Base-by-base conservation (phyloP, 1,140 invertebrate species). In the Drosophila takahashii region DNA sequence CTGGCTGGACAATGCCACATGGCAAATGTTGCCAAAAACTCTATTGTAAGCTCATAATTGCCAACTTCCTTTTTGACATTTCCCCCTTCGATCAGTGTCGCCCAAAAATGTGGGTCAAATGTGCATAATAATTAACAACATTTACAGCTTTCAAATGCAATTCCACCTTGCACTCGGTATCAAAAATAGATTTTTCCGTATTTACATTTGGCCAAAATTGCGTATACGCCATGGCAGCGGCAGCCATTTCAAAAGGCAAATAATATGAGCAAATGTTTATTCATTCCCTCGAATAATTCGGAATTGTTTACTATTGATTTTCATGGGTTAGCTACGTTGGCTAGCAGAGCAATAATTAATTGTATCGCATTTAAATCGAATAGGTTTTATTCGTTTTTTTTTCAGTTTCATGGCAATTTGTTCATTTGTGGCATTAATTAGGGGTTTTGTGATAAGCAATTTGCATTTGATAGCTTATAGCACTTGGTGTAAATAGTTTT, bases 181-280 rank as follows among this genome's bases (percentile, higher is more conserved):
- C 41, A 64, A 64, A 66, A 64, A 62, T 67, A 41, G 8, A 51
- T 67, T 47, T 54, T 36, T 66, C 44, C 45, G 34, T 60, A 47
- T 71, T 79, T 57, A 47, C 64, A 36, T 65, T 48, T 42, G 29
- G 15, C 26, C 32, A 60, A 75, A 48, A 58, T 52, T 67, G 54
- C 83, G 83, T 72, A 79, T 86, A 76, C 60, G 77, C 51, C 59
- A 66, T 64, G 61, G 51, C 54, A 48, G 61, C 41, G 61, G 51
- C 54, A 48, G 61, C 41, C 81, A 61, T 64, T 74, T 62, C 57
- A 54, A 48, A 39, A 51, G 45, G 36, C 59, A 85, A 77, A 80
- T 76, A 57, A 44, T 37, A 54, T 74, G 44, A 32, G 34, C 66
- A 86, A 81, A 86, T 86, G 72, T 85, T 86, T 79, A 53, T 51